Conservation (phyloP, 2,113 vertebrate genomes). For the Vidua macroura region DNA sequence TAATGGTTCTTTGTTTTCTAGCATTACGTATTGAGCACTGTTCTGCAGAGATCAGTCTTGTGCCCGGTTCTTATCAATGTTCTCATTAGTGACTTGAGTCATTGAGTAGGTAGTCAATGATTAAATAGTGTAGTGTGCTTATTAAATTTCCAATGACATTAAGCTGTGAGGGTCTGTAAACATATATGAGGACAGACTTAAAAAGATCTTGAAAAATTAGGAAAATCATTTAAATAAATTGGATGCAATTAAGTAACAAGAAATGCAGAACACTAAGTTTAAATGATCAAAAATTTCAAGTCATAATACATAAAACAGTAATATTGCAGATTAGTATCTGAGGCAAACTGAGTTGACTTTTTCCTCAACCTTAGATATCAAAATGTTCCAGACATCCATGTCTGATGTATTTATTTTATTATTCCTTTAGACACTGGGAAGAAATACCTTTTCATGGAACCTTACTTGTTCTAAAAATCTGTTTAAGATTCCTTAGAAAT, state of each 20-base stretch:
- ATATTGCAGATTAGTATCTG: background rate
- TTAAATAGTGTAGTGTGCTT: constrained; percentile 52
- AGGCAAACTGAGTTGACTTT: background rate
- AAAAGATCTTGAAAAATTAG: constrained; percentile 36
- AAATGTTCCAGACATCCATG: background rate
- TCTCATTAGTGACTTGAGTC: constrained; percentile 58
- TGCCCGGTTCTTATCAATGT: constrained; percentile 47
- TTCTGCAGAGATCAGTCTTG: constrained; percentile 38
- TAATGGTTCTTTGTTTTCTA: background rate
- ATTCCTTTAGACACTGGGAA: background rate
- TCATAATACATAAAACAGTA: background rate
- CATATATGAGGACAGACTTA: constrained; percentile 20
- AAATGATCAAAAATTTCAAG: constrained; percentile 1
- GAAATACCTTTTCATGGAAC: background rate
- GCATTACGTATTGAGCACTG: background rate
- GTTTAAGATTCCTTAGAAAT: background rate
- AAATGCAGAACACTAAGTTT: constrained; percentile 7
- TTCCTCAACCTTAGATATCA: background rate
- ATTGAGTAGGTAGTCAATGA: constrained; percentile 48
- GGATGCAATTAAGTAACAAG: constrained; percentile 13
- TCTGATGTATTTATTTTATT: background rate
- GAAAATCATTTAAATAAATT: constrained; percentile 45
- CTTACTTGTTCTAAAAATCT: background rate
- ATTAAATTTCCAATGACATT: constrained; percentile 67
- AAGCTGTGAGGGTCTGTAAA: constrained; percentile 51